Percentiles rank a stretch among this genome's conserved stretches.
Conservation (phyloP, 2,888 invertebrate species). For the Macrosiphum euphorbiae region DNA sequence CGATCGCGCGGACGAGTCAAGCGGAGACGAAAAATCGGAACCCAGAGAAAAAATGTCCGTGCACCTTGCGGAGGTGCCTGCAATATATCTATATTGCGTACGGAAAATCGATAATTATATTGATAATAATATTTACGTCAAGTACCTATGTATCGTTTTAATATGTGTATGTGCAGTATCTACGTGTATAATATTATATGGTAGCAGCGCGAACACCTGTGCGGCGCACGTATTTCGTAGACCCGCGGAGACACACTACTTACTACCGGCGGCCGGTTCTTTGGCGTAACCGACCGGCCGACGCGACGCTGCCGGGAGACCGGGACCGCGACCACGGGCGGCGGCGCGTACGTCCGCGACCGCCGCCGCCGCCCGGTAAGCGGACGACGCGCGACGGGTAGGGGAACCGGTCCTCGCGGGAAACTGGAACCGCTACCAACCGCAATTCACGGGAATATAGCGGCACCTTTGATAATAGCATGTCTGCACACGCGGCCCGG, state of each 20-base stretch:
- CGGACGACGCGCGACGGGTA: not conserved
- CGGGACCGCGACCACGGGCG: slow-evolving; percentile 54
- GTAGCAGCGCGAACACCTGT: slow-evolving; percentile 36
- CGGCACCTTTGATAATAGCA: slow-evolving; percentile 64
- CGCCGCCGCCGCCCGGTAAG: not conserved
- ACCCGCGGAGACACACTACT: slow-evolving; percentile 59
- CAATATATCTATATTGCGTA: too few species aligned
- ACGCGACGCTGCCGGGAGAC: slow-evolving; percentile 51
- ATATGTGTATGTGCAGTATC: not conserved
- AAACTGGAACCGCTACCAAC: slow-evolving; percentile 61
- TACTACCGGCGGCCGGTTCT: slow-evolving; percentile 54
- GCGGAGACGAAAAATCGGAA: not conserved
- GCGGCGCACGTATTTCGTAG: slow-evolving; percentile 47
- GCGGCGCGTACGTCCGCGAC: slow-evolving; percentile 18
- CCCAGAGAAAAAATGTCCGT: not conserved
- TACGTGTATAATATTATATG: not conserved
- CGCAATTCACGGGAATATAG: slow-evolving; percentile 63
- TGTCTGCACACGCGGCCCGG: slow-evolving; percentile 53
- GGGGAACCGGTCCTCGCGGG: slow-evolving; percentile 63
- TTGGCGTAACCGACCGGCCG: slow-evolving; percentile 40
- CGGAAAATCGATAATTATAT: not conserved
- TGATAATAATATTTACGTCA: not conserved
- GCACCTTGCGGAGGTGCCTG: not conserved
- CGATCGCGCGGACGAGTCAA: not conserved
- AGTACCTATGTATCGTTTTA: too few species aligned